These are phyloP conservation scores for Stomatorhinus ivindoensis DNA, from an alignment of 2,113 vertebrate genomes.

Conservation along the genomic window DNA sequence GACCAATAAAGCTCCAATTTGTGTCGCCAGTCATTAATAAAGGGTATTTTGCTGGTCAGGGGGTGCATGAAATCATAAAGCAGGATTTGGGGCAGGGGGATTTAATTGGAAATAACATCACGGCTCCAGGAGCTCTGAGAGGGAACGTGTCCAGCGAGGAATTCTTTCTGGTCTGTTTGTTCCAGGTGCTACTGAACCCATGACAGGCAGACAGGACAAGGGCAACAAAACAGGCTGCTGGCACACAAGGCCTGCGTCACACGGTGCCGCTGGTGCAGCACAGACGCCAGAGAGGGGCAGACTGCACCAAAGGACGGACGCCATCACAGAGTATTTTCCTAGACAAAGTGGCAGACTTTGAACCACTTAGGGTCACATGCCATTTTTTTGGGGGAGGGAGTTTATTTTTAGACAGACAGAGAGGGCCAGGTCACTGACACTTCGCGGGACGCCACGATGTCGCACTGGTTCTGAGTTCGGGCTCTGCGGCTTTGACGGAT, in stretches of 20 bases:
- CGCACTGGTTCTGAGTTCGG: too few species aligned
- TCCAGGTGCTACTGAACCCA: conserved; percentile 13
- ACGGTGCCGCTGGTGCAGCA: neutral
- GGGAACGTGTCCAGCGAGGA: neutral
- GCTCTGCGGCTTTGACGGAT: neutral
- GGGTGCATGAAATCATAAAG: neutral
- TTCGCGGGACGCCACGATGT: neutral
- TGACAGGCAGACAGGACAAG: conserved; percentile 2
- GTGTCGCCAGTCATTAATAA: neutral
- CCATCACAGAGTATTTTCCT: neutral
- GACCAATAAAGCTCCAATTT: neutral
- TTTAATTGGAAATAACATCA: neutral
- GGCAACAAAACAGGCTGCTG: neutral
- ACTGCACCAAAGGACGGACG: neutral
- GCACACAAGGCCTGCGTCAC: neutral
- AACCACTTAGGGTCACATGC: neutral
- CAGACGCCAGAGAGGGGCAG: neutral
- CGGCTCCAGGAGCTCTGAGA: neutral
- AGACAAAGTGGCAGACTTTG: neutral
- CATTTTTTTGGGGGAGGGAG: neutral
- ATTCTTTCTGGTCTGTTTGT: neutral
- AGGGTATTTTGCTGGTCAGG: neutral
- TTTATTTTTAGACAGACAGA: neutral
- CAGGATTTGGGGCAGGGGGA: neutral
- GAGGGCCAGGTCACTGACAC: neutral